Evolutionary conservation across 2,888 invertebrate species (phyloP).

Genomic region (Melipona beecheii): DNA sequence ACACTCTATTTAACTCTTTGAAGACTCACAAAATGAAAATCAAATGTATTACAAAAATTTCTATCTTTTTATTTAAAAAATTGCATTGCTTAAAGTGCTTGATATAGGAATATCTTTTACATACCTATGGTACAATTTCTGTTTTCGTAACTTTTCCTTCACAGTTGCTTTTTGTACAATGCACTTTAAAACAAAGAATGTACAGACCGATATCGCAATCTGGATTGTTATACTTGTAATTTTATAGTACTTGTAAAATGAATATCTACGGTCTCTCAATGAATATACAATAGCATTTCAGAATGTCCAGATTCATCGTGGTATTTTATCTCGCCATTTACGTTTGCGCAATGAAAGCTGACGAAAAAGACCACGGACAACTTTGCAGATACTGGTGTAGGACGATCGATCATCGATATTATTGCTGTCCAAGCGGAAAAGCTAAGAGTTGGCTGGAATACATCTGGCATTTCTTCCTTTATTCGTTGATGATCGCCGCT

Average conservation of each 20-base stretch:
- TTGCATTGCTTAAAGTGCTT: background rate
- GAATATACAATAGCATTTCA: slow-evolving; percentile 22
- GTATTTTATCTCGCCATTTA: background rate
- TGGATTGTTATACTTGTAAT: background rate
- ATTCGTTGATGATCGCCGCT: slow-evolving; percentile 57
- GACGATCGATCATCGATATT: slow-evolving; percentile 63
- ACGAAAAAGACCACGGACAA: background rate
- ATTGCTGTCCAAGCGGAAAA: slow-evolving; percentile 71
- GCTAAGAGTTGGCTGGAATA: slow-evolving; percentile 35
- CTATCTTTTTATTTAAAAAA: background rate
- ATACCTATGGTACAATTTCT: background rate
- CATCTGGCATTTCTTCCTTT: slow-evolving; percentile 51
- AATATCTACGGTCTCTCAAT: background rate
- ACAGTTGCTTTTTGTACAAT: background rate
- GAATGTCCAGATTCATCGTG: slow-evolving; percentile 8
- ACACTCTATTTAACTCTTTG: background rate
- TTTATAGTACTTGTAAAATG: background rate
- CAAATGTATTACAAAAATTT: background rate
- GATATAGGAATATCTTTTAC: background rate
- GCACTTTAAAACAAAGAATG: background rate
- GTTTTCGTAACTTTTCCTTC: background rate
- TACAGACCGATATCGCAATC: background rate
- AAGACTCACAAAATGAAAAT: background rate
- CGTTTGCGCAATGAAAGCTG: background rate
- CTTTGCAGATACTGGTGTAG: slow-evolving; percentile 76